Conservation (phyloP, 2,113 vertebrate genomes). For the Semnornis frantzii region DNA sequence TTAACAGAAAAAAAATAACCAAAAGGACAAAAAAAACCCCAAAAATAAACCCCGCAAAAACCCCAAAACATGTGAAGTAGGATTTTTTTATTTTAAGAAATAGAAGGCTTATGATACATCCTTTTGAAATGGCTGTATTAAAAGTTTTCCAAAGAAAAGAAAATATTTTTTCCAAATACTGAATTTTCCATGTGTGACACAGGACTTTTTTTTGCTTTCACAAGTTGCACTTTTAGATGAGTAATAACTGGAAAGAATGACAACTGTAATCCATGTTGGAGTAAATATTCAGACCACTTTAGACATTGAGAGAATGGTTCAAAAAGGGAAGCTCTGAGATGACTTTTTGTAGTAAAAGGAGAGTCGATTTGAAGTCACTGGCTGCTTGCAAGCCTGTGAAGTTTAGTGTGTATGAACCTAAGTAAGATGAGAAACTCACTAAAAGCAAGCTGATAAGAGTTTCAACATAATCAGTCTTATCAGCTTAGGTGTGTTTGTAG, state of each 20-base stretch:
- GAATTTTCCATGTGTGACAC: neutral
- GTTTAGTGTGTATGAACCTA: neutral
- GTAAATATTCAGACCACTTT: neutral
- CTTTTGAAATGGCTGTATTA: neutral
- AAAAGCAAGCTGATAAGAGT: neutral
- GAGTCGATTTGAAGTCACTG: neutral
- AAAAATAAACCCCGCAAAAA: no score
- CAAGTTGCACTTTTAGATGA: neutral
- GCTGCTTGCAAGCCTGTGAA: neutral
- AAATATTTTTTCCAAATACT: neutral
- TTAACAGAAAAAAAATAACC: no score
- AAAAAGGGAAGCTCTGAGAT: neutral
- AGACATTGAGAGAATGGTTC: neutral
- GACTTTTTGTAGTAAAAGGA: neutral
- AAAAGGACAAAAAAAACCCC: no score
- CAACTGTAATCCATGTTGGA: neutral
- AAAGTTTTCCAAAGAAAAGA: neutral
- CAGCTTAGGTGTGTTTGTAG: neutral
- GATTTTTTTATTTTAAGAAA: neutral
- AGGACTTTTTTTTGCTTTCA: neutral
- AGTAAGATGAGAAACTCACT: fast-evolving
- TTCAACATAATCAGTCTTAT: neutral
- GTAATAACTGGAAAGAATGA: neutral
- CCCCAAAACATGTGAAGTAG: no score
- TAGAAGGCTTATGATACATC: neutral